Percentiles rank a stretch among this genome's conserved stretches.
phyloP scores from a whole-genome alignment of 1,140 invertebrate species.

The Caerostris extrusa region DNA sequence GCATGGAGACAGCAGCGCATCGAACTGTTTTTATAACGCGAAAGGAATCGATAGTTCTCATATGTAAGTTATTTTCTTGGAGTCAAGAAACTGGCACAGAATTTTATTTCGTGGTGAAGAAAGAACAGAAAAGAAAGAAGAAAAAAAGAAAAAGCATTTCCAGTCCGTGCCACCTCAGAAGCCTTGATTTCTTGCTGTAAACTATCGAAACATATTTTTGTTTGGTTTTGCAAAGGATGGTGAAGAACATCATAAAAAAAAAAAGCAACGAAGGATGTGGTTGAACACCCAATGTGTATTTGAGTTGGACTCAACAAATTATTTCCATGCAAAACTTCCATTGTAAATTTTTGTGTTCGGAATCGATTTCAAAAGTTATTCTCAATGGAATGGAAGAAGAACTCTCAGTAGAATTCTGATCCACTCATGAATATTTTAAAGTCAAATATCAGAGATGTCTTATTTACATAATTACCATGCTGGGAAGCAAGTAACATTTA shows the following conservation, averaged over 20 bases:
- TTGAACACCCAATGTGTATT: not conserved
- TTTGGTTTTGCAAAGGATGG: slow-evolving; percentile 5
- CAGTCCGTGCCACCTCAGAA: too few species aligned
- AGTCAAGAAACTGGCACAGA: not conserved
- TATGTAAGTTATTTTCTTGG: not conserved
- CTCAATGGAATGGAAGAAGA: not conserved
- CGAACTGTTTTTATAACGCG: slow-evolving; percentile 28
- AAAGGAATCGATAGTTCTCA: slow-evolving; percentile 19
- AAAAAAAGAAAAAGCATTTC: too few species aligned
- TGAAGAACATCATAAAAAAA: not conserved
- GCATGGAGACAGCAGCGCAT: not conserved
- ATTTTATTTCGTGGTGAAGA: not conserved
- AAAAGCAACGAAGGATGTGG: not conserved
- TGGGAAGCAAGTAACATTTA: too few species aligned
- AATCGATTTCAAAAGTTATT: not conserved
- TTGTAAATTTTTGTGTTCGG: not conserved
- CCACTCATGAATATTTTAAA: too few species aligned
- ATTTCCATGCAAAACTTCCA: not conserved
- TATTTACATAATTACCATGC: too few species aligned
- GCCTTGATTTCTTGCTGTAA: not conserved
- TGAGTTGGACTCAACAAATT: not conserved
- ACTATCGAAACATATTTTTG: not conserved
- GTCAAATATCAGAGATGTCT: too few species aligned
- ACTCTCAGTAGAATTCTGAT: too few species aligned
- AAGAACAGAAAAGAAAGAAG: not conserved